Conservation (phyloP, 2,888 invertebrate species). For the Drosophila algonquin region DNA sequence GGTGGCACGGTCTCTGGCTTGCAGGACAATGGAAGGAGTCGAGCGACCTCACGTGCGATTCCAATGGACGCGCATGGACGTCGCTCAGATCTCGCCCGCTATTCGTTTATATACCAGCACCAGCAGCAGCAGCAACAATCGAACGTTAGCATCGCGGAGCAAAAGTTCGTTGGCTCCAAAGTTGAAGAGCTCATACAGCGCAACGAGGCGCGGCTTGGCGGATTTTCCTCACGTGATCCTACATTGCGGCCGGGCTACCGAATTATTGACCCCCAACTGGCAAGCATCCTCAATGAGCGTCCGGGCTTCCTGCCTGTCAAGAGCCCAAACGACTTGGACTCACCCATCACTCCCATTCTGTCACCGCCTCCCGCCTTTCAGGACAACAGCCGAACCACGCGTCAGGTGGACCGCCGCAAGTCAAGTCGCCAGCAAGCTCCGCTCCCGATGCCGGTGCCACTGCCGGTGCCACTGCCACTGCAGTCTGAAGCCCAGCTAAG, state of each 20-base stretch:
- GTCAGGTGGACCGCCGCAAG: conserved; percentile 70
- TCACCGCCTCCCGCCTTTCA: conserved; percentile 90
- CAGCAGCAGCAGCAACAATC: conserved; percentile 36
- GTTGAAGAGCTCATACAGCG: conserved; percentile 84
- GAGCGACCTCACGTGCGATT: conserved; percentile 73
- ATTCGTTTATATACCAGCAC: conserved; percentile 64
- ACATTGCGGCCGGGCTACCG: conserved; percentile 82
- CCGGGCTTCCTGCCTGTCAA: conserved; percentile 84
- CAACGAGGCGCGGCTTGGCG: conserved; percentile 79
- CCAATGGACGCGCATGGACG: conserved; percentile 65
- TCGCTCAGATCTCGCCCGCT: conserved; percentile 60
- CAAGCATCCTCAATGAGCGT: conserved; percentile 82
- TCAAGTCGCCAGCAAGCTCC: conserved; percentile 53
- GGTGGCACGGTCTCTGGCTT: conserved; percentile 24
- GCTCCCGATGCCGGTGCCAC: conserved; percentile 27
- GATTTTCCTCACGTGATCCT: conserved; percentile 59
- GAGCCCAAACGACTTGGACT: conserved; percentile 82
- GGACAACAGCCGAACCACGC: conserved; percentile 84
- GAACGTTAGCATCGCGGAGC: conserved; percentile 50
- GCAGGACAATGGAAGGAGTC: conserved; percentile 41
- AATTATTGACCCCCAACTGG: conserved; percentile 82
- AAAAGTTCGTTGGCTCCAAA: conserved; percentile 81
- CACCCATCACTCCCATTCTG: conserved; percentile 88
- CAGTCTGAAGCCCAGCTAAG: conserved; percentile 53
- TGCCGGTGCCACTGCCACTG: conserved; percentile 28